Percentiles rank a stretch among this genome's conserved stretches.
Conservation (phyloP, 2,888 invertebrate genomes). For the Cryptophagus acutangulus region DNA sequence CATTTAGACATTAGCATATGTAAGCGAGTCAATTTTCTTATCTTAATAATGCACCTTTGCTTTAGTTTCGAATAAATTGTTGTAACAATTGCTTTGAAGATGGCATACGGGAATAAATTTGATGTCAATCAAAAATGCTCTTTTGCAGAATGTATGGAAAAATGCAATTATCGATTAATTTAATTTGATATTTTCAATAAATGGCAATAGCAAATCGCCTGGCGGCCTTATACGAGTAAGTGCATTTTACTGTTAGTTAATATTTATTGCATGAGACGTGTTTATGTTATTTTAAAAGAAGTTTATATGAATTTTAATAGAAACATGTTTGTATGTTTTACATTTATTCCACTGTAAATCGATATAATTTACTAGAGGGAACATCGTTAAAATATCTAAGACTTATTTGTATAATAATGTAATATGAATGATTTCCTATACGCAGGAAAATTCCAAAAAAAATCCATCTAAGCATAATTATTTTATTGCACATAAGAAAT, state of each 20-base stretch:
- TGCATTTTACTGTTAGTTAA: neutral
- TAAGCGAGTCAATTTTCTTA: no score
- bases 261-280: slow-evolving; percentile 1
- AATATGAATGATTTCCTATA: neutral
- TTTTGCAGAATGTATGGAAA: no score
- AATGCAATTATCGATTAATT: no score
- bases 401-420: neutral
- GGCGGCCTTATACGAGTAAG: neutral
- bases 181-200: slow-evolving; percentile 1
- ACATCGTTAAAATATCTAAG: neutral
- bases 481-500: no score
- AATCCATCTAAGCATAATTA: no score
- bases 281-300: neutral
- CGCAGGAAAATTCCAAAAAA: no score
- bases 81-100: no score
- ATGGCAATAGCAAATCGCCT: neutral
- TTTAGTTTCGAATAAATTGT: no score
- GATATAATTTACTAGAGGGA: slow-evolving; percentile 1
- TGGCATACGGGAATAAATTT: no score
- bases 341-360: neutral
- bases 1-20: no score
- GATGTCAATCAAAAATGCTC: no score
- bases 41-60: no score
- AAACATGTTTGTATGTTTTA: neutral
- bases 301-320: slow-evolving; percentile 1